Base-by-base conservation (phyloP, 2,113 vertebrate genomes). In the Phocoena phocoena region DNA sequence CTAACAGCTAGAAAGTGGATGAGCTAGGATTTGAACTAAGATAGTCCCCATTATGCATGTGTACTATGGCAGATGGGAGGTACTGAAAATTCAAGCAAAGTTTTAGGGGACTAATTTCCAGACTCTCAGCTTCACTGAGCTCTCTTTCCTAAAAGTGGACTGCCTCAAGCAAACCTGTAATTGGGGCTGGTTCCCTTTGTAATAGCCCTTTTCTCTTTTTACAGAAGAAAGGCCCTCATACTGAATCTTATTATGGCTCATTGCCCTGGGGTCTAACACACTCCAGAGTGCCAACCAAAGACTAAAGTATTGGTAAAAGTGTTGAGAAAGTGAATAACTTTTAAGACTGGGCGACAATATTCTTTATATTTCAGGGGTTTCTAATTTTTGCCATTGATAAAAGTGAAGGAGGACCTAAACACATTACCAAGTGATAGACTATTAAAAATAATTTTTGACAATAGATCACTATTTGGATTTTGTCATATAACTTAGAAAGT, bases 401-500 rank as follows among this genome's bases (percentile, higher is more conserved):
- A 88, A 88, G 26, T 96, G 36, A 93, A 95, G 8, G 73, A 79
- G 1, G 2, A 65, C 41, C 23, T 88, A 90, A 90, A 63, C 20
- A 65, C 25, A 63, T 80, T 87, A 60, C n/a, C 18, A 76, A 62
- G 11, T 58, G 25, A 73, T 20, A 95, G 25, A 38, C 74, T 76
- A 50, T 60, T 71, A 85, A 96, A 41, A 84, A 67, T 85, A 74
- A 67, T 80, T 97, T 85, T 80, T 85, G 23, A 33, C 91, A 44
- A 70, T 47, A 81, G 18, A 86, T 79, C 31, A 33, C 13, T 50
- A 47, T 25, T 15, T 90, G 44, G 90, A 83, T 74, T 90, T 87
- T 88, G 26, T 88, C 17, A 58, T 65, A 33, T 68, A 96, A 80
- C 15, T 88, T 92, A 77, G 14, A 89, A 85, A 18, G 21, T 63